These are phyloP conservation scores for Nycticebus coucang DNA, from an alignment of 2,113 vertebrate species.

Conservation along the genomic window DNA sequence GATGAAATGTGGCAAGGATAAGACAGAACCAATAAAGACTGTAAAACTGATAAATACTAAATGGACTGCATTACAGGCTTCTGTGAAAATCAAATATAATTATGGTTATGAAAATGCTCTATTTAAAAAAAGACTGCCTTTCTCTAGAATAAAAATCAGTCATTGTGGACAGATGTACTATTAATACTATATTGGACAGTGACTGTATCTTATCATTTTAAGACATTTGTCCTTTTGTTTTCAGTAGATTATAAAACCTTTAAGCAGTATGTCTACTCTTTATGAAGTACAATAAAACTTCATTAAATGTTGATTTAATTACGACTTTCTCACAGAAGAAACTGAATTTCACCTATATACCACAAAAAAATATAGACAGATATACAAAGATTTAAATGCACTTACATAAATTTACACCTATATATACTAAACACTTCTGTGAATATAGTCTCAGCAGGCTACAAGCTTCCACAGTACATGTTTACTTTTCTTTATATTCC, in stretches of 20 bases:
- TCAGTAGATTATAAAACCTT: constrained; percentile 40
- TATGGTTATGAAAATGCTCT: constrained; percentile 11
- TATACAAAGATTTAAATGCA: background rate
- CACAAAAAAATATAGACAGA: constrained; percentile 4
- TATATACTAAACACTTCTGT: background rate
- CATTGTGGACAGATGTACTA: constrained; percentile 10
- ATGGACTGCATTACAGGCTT: background rate
- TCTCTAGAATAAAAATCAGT: constrained; percentile 52
- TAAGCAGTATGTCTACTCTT: constrained; percentile 18
- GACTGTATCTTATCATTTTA: constrained; percentile 19
- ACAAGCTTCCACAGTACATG: background rate
- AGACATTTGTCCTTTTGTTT: constrained; percentile 45
- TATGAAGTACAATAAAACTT: constrained; percentile 28
- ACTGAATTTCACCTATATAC: background rate
- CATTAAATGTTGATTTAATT: constrained; percentile 33
- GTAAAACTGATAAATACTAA: constrained; percentile 19
- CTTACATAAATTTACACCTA: background rate
- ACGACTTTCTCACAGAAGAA: constrained; percentile 41
- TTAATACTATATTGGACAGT: background rate
- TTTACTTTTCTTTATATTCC: constrained; percentile 44
- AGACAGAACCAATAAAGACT: constrained; percentile 55
- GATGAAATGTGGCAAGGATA: constrained; percentile 40
- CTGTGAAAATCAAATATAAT: constrained; percentile 48
- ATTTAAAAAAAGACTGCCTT: background rate
- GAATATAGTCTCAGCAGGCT: background rate